Base-by-base conservation (phyloP, 1,140 invertebrate species). In the Platyscapa corneri region DNA sequence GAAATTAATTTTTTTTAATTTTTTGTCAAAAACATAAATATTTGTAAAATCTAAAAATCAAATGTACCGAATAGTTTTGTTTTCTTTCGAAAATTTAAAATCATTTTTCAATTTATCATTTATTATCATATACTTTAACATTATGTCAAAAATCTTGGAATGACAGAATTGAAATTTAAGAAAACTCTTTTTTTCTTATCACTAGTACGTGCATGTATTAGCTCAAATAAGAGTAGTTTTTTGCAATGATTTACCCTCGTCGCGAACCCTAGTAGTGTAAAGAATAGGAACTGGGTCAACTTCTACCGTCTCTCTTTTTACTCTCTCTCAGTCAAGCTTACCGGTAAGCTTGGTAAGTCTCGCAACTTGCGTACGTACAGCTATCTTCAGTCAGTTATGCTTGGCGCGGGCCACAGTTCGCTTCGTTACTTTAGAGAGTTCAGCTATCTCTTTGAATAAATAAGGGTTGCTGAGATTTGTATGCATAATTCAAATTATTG, bases 401-500 rank as follows among this genome's bases (percentile, higher is more conserved):
- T 88, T 87, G 85, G 87, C 84, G 87, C 86, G 87, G 86, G 86
- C 87, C 81, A 89, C 85, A 87, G 86, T 85, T 87, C 85, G 88
- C 72, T 85, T 89, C 76, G 86, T 74, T 30, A n/a, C 32, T 8
- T 56, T 30, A 34, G 23, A 39, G n/a, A 74, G 37, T 74, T n/a
- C 37, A 14, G 39, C 0, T 8, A n/a, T 42, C 3, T 0, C 34
- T 46, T n/a, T 2, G 18, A 53, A 53, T 16, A 8, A 18, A 74
- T 8, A 42, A 8, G 8, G 18, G 27, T 6, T n/a, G n/a, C 23
- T 32, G 6, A 23, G 3, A 74, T 42, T 42, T 74, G 8, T n/a
- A 6, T 0, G 10, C 3, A 42, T 60, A 60, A 3, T 60, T n/a
- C 49, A 27, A 1, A 60, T 60, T 60, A 27, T 60, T 23, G 56